Evolutionary conservation across 2,888 invertebrate species (phyloP), one percentile per base, ranked within the genome.

Genomic region (Cheilosia scutellata): DNA sequence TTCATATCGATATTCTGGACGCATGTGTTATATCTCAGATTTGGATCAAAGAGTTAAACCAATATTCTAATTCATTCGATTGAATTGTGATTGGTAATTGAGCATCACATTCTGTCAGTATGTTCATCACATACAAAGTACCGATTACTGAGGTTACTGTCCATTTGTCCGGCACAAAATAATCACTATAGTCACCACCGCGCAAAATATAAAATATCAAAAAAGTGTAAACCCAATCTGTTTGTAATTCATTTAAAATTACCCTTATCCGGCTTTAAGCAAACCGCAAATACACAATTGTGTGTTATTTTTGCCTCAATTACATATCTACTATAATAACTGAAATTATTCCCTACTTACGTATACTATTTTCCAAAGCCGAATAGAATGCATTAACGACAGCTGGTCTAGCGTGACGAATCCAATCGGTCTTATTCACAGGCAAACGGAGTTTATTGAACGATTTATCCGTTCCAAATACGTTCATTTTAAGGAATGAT

Each of bases 351-450:
- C 16, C 9, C 37, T 63, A 95, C 96, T 95, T 94, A 97, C 97
- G 96, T 88, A 97, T 97, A 90, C 96, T 96, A 92, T 97, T 97
- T 92, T 97, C 97, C 70, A 96, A 94, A 0, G 96, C 95, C 1
- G 96, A 96, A 91, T 97, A 97, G 93, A 96, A 97, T 2, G 97
- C 97, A 91, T 97, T 97, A 76, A 97, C 97, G 82, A 97, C 94
- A 7, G 97, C 96, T 6, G 97, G 96, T 58, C 96, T 94, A 68
- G 97, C 96, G 91, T 97, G 97, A 37, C 95, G 95, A 72, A 96
- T 94, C 97, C 97, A 97, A 91, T 96, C 96, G 5, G 96, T 96
- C 93, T 97, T 96, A 92, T 96, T 96, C 33, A 96, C 96, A 1
- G 96, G 95, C 90, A 96, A 94, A 27, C 97, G 93, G 25, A 97